These are phyloP conservation scores for Coracopsis vasa DNA, from an alignment of 2,113 vertebrate species.

Conservation along the genomic window DNA sequence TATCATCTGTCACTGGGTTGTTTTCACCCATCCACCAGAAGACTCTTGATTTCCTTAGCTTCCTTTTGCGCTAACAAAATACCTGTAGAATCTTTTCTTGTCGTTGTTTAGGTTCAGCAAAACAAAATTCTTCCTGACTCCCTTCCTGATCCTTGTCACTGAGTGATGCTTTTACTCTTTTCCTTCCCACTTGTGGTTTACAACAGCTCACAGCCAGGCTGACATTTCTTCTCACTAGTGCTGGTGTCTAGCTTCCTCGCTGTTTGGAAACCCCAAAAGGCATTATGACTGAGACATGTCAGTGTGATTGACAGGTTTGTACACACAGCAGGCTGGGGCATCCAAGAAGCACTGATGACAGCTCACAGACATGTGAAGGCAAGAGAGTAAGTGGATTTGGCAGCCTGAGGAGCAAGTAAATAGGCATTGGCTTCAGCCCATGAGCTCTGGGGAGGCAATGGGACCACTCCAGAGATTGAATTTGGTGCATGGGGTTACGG, in stretches of 20 bases:
- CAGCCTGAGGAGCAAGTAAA: not conserved
- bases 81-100: too few relatives aligned
- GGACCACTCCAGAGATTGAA: not conserved
- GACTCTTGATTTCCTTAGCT: too few relatives aligned
- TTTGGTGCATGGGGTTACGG: not conserved
- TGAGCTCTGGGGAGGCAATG: not conserved
- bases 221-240: not conserved
- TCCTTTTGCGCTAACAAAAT: too few relatives aligned
- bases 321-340: not conserved
- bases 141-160: too few relatives aligned
- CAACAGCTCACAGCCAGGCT: not conserved
- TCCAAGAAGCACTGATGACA: not conserved
- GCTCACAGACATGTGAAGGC: not conserved
- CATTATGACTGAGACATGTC: not conserved
- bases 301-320: slow-evolving; percentile 22
- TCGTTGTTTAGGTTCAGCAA: too few relatives aligned
- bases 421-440: not conserved
- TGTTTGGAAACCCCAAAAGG: slow-evolving; percentile 24
- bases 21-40: too few relatives aligned
- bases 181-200: not conserved
- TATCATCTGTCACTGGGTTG: too few relatives aligned
- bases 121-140: too few relatives aligned
- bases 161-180: slow-evolving; percentile 20
- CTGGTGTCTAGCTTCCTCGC: not conserved
- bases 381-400: not conserved